Percentiles rank a stretch among this genome's conserved stretches.
phyloP scores from a whole-genome alignment of 1,140 invertebrate species.

The Papilio dardanus region DNA sequence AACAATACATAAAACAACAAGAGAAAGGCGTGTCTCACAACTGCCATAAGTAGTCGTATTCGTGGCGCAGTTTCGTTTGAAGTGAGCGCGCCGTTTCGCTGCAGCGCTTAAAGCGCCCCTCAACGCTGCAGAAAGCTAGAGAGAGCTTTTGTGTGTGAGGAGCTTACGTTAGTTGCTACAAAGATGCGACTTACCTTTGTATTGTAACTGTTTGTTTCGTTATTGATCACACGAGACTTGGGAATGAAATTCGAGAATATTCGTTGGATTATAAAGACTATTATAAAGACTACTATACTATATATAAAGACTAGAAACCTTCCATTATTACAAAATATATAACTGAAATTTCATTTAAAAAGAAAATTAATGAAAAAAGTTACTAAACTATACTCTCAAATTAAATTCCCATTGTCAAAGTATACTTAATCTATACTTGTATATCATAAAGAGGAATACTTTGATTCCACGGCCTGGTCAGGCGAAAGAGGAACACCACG shows the following conservation, averaged over 20 bases:
- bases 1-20: background rate
- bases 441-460: too few relatives aligned
- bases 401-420: too few relatives aligned
- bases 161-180: constrained; percentile 1
- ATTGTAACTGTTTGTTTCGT: background rate
- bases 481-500: too few relatives aligned
- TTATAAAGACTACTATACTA: background rate
- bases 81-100: background rate
- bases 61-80: constrained; percentile 5
- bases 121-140: background rate
- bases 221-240: background rate
- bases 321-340: too few relatives aligned
- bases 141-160: constrained; percentile 2
- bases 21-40: background rate
- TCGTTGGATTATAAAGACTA: too few relatives aligned
- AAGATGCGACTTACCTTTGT: constrained; percentile 9
- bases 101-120: background rate
- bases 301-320: too few relatives aligned
- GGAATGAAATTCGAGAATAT: background rate
- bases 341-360: too few relatives aligned
- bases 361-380: too few relatives aligned
- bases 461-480: too few relatives aligned
- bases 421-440: too few relatives aligned
- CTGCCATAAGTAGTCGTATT: background rate
- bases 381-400: too few relatives aligned